Evolutionary conservation across 2,113 vertebrate genomes (phyloP).

Genomic region (Plestiodon gilberti): DNA sequence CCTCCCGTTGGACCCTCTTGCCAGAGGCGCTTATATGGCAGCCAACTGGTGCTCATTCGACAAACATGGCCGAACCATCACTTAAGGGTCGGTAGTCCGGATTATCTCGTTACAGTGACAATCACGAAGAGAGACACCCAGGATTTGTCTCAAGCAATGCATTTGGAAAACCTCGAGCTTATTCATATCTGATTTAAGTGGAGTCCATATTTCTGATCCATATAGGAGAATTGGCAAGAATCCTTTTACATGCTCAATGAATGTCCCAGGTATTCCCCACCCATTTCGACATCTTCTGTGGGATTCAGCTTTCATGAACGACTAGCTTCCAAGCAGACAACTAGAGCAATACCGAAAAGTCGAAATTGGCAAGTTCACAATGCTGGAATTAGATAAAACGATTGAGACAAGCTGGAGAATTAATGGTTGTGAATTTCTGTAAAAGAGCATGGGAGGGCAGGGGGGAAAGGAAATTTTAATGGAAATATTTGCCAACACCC

Average conservation of each 20-base stretch:
- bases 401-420: constrained; percentile 52
- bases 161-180: no score
- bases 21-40: no score
- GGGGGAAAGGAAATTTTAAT: constrained; percentile 58
- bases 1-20: no score
- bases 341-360: constrained; percentile 49
- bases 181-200: no score
- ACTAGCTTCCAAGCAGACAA: constrained; percentile 33
- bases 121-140: no score
- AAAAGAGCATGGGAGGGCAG: constrained; percentile 5
- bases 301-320: constrained; percentile 24
- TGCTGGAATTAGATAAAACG: constrained; percentile 64
- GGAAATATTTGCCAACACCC: constrained; percentile 55
- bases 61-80: no score
- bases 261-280: constrained; percentile 39
- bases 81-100: no score
- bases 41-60: no score
- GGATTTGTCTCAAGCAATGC: no score
- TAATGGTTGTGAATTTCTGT: constrained; percentile 53
- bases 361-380: constrained; percentile 19
- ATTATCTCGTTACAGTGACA: no score
- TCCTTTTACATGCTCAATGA: constrained; percentile 34
- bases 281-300: background rate
- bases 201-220: no score
- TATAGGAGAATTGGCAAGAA: no score